phyloP scores from a whole-genome alignment of 2,113 vertebrate species.

The Reinhardtius hippoglossoides region DNA sequence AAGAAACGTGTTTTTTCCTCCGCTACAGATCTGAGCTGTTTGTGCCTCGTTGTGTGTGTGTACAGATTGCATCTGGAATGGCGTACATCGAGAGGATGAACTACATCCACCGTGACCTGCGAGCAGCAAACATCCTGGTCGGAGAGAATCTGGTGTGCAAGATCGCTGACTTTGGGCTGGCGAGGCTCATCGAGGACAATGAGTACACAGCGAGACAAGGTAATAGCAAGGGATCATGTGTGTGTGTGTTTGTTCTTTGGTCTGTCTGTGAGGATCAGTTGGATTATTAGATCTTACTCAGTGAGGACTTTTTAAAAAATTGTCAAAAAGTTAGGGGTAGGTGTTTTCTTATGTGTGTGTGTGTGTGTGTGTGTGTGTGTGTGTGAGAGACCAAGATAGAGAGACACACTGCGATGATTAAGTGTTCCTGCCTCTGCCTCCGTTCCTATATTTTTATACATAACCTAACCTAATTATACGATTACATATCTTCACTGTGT shows the following conservation, averaged over 20 bases:
- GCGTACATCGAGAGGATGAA: constrained; percentile 98
- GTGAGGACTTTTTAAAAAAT: background rate
- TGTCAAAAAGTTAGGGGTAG: background rate
- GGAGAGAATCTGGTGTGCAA: constrained; percentile 95
- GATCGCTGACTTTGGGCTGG: constrained; percentile 97
- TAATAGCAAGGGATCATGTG: constrained; percentile 55
- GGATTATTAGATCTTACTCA: background rate
- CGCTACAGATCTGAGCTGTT: background rate
- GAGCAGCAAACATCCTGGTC: constrained; percentile 97
- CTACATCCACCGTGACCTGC: constrained; percentile 96
- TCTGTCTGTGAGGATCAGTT: background rate
- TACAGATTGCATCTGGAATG: constrained; percentile 93
- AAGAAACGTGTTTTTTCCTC: background rate
- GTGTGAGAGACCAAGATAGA: background rate
- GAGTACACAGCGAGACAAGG: constrained; percentile 97
- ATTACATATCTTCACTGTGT: constrained; percentile 57
- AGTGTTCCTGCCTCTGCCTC: constrained; percentile 47
- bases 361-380: background rate
- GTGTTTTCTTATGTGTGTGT: background rate
- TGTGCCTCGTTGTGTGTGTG: constrained; percentile 3
- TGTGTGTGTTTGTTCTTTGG: background rate
- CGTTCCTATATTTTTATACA: constrained; percentile 58
- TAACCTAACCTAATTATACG: constrained; percentile 59
- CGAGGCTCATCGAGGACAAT: constrained; percentile 95
- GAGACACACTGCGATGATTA: constrained; percentile 30